Evolutionary conservation across 2,113 vertebrate genomes (phyloP).

Genomic region (Brienomyrus longianalis): DNA sequence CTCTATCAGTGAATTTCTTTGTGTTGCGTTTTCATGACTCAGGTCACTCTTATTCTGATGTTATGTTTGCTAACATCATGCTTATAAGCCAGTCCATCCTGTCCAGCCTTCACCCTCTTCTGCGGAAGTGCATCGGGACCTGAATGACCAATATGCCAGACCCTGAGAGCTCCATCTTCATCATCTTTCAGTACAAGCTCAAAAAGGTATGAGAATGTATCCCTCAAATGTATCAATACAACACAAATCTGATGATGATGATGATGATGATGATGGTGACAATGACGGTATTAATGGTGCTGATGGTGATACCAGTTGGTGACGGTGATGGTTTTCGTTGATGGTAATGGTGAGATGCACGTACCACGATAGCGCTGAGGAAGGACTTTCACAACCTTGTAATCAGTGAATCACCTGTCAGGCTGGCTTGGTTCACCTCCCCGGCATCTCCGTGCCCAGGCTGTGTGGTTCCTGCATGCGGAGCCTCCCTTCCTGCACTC

Average conservation of each 20-base stretch:
- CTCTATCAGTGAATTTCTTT: not conserved
- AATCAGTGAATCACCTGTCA: not conserved
- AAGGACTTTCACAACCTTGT: not conserved
- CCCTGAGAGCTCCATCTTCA: not conserved
- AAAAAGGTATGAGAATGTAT: not conserved
- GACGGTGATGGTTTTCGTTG: too few species aligned
- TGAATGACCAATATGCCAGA: not conserved
- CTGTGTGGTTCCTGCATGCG: not conserved
- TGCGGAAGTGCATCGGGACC: not conserved
- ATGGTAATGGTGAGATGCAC: too few species aligned
- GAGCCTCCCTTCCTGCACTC: not conserved
- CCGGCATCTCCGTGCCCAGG: too few species aligned
- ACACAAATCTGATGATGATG: not conserved
- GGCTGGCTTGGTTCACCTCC: not conserved
- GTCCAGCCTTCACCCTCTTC: not conserved
- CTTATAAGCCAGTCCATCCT: not conserved
- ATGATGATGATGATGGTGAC: not conserved
- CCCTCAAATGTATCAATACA: not conserved
- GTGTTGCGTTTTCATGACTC: not conserved
- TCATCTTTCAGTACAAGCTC: not conserved
- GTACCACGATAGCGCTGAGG: not conserved
- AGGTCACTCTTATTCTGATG: not conserved
- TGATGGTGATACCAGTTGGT: not conserved
- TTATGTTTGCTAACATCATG: not conserved
- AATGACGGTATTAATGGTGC: not conserved